A percentile compares a stretch with the other conserved stretches of the same genome.
Conservation (phyloP, 2,888 invertebrate species). For the Lamellibrachia columna region DNA sequence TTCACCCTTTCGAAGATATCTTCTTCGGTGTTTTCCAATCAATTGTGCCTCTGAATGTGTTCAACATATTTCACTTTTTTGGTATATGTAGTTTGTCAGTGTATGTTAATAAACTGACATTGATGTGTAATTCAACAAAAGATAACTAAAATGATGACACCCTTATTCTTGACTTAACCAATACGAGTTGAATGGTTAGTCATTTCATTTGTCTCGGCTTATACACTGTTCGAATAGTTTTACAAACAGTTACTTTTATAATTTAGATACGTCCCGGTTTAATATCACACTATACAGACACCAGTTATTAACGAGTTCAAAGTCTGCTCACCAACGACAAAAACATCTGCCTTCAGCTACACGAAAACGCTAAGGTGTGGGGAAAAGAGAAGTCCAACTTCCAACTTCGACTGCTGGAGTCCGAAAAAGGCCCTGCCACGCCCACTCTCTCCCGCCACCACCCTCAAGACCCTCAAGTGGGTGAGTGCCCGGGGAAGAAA, state of each 20-base stretch:
- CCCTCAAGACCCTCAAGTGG: neutral
- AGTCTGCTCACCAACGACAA: neutral
- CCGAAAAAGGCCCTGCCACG: neutral
- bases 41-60: no score
- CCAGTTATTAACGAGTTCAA: neutral
- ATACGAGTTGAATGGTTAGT: no score
- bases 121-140: neutral
- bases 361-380: neutral
- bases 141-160: neutral
- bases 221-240: no score
- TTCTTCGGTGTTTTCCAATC: no score
- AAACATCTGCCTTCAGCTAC: neutral
- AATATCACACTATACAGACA: neutral
- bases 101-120: neutral
- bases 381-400: neutral
- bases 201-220: no score
- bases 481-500: neutral
- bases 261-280: neutral
- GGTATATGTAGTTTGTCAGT: neutral
- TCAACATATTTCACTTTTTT: no score
- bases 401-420: neutral
- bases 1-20: no score
- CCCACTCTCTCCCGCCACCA: neutral
- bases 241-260: neutral
- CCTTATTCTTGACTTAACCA: neutral